Conservation (phyloP, 2,113 vertebrate genomes). For the Sitta europaea region DNA sequence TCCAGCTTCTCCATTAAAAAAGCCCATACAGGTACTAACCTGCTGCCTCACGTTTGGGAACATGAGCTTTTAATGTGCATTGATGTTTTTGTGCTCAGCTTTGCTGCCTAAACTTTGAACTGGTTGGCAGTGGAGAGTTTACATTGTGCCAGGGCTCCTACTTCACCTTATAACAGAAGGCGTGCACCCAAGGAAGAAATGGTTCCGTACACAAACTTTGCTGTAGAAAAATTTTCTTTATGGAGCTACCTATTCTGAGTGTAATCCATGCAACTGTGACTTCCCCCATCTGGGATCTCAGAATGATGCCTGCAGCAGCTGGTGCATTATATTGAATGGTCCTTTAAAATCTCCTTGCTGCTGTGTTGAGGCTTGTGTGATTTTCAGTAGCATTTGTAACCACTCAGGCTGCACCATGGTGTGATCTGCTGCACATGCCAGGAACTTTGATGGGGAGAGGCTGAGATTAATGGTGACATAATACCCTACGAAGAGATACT, state of each 20-base stretch:
- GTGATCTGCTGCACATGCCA: not conserved
- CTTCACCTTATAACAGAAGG: not conserved
- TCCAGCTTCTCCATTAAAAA: not conserved
- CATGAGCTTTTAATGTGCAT: not conserved
- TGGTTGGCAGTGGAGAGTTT: not conserved
- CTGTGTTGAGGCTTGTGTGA: not conserved
- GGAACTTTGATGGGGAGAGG: not conserved
- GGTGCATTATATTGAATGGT: not conserved
- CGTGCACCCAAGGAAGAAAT: not conserved
- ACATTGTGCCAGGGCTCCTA: not conserved
- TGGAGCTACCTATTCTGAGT: not conserved
- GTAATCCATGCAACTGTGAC: not conserved
- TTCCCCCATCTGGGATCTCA: not conserved
- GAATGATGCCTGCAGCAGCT: not conserved
- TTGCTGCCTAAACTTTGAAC: not conserved
- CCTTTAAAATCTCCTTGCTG: not conserved
- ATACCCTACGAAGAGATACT: slow-evolving; percentile 40
- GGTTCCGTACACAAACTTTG: not conserved
- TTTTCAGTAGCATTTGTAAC: not conserved
- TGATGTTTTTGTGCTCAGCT: not conserved
- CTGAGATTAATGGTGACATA: slow-evolving; percentile 51
- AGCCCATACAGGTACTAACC: not conserved
- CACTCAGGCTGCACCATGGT: not conserved
- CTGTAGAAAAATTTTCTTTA: not conserved
- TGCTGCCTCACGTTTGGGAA: not conserved